Base-by-base conservation (phyloP, 2,113 vertebrate species). In the Pica pica region DNA sequence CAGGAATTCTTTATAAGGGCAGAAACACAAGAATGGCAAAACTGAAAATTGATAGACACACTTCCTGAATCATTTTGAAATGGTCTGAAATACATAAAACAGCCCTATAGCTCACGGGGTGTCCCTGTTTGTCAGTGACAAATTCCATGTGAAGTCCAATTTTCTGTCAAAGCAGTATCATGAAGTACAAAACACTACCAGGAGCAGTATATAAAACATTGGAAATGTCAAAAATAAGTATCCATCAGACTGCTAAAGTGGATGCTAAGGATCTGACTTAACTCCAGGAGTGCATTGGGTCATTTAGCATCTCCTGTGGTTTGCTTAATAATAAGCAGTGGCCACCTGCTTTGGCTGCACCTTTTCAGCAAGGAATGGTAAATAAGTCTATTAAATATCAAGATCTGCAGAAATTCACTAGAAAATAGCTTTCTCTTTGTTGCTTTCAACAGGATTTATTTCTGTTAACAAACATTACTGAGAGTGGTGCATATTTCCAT, bases 21-120 rank as follows among this genome's bases (percentile, higher is more conserved):
- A 39, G 39, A 67, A 55, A 30, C 0, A 1, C 0, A 0, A 30
- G 16, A 80, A 20, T 2, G 3, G 19, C 16, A 3, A 59, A 41
- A 7, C 4, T 59, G 19, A 35, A 35, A 41, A 42, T 18, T 10
- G 2, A 18, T 27, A 49, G 49, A 42, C 10, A 9, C 71, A 5
- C 11, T 81, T 60, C 17, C 16, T 31, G 42, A 70, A n/a, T 31
- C 0, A 6, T 9, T 61, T 37, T 6, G 13, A 56, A 73, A 47
- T 47, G 8, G 12, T 67, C 23, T 5, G 16, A 55, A 79, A 84
- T 41, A 39, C 3, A 30, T 52, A 17, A 59, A 73, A 16, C 8
- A 37, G 13, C 27, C 11, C 2, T 56, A 1, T 31, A 37, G 39
- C 5, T 85, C 2, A 5, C 35, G 28, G 7, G 27, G 9, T 55